Evolutionary conservation across 2,797 vertebrate species (phyloP), one percentile per base, ranked within the genome.

Genomic region (Dryobates pubescens): DNA sequence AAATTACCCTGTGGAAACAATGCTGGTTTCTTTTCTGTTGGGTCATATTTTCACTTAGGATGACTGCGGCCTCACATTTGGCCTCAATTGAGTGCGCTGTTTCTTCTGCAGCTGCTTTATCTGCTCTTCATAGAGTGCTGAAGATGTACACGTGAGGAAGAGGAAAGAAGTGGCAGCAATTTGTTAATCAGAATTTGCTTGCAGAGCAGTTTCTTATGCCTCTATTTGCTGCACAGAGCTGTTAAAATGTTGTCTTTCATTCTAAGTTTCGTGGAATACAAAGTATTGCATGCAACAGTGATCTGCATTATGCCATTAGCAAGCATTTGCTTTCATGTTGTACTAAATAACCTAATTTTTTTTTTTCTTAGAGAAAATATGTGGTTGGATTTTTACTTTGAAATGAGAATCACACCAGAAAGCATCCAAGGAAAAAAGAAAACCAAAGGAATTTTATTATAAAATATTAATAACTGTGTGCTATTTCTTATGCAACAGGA

Each of bases 101-200:
- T 76, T 14, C 14, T 82, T 84, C 53, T 18, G 17, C 82, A 89
- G 56, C 67, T 91, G 86, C 17, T 86, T 86, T 76, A 67, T 70
- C 34, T 88, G 64, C 27, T 58, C 8, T 88, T 20, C 15, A 6
- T 2, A 3, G 23, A 86, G 34, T 30, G 36, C 27, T 81, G 70
- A 92, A 88, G 45, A 45, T 43, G 17, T 63, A 68, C 67, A 47
- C 24, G 54, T 67, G 32, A 92, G 71, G 38, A 90, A 92, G 29
- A 83, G 17, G 36, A n/a, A 92, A 88, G 67, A 91, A 91, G 17
- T 38, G 53, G 51, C 43, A 89, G 63, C 54, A 84, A 81, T 83
- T 83, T 78, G 54, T 91, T 90, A 78, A 82, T 88, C 63, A 86
- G n/a, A 63, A 73, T 56, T 72, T 82, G 26, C 76, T 94, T 89